Evolutionary conservation across 1,140 invertebrate genomes (phyloP), one percentile per base, ranked within the genome.

Genomic region (Lordiphosa clarofinis): DNA sequence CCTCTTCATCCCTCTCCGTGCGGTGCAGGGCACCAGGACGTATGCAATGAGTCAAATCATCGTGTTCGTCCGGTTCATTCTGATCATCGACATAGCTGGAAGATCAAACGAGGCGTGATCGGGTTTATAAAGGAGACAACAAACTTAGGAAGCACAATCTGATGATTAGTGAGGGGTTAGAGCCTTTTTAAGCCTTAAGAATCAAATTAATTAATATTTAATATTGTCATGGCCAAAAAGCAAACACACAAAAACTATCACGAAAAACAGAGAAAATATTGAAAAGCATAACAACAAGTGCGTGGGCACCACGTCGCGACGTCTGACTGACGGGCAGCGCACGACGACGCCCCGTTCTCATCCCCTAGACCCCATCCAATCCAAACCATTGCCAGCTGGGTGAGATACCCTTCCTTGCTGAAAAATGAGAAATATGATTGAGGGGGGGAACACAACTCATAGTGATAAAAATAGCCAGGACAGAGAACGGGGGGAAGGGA

Each of bases 391-490:
- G 57, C 50, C 38, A 46, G 43, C 43, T 46, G 43, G 43, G 28
- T n/a, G 24, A 46, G 24, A 46, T 46, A 46, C 43, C 43, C 43
- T 46, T 46, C 43, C 24, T 39, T 69, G 59, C 35, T 65, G 68
- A 73, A 73, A 84, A 76, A 73, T 76, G 73, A 78, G 79, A 84
- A 82, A 73, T 82, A 82, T 82, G 78, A 82, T 82, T 82, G 79
- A 82, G 79, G 73, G 66, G 66, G 55, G 59, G 57, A 68, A 33
- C 58, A 68, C 64, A 71, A 82, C 78, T 82, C 78, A 82, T 78
- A 58, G 47, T 28, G 64, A 50, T 84, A 82, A 63, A 82, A 82
- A 82, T 82, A 82, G 78, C 38, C 12, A 47, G 36, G 24, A 28
- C 39, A 46, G 28, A 43, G 43, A 43, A n/a, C 15, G 40, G 35